phyloP scores from a whole-genome alignment of 2,888 invertebrate genomes.

The Torymus aiolomorphi region DNA sequence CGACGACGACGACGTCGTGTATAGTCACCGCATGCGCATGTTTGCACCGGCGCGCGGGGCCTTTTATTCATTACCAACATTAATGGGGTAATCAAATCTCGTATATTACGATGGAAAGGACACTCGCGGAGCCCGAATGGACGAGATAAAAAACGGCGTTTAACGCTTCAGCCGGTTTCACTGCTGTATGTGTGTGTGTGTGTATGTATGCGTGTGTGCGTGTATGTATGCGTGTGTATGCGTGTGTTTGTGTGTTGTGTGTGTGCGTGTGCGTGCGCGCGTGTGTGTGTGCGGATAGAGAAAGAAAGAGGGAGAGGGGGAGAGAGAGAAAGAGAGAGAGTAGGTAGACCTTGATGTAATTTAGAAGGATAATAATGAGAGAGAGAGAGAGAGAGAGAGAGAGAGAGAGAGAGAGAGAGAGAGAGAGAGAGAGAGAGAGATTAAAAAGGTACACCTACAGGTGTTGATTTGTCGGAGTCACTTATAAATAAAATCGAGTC shows the following conservation, averaged over 20 bases:
- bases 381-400: too few species aligned
- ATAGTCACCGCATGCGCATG: background rate
- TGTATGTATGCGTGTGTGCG: too few species aligned
- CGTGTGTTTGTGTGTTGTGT: too few species aligned
- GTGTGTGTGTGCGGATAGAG: too few species aligned
- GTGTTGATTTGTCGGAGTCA: background rate
- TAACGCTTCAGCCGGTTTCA: background rate
- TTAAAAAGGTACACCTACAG: background rate
- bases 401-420: background rate
- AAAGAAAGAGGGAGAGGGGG: too few species aligned
- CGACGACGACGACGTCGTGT: background rate
- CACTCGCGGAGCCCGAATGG: background rate
- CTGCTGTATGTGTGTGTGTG: background rate
- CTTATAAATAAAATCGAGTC: too few species aligned
- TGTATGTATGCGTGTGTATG: too few species aligned
- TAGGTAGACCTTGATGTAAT: background rate
- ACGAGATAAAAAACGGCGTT: conserved; percentile 4
- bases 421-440: background rate
- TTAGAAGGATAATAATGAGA: conserved; percentile 2
- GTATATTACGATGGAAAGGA: conserved; percentile 21
- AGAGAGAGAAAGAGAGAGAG: background rate
- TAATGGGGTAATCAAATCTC: conserved; percentile 23
- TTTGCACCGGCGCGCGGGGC: background rate
- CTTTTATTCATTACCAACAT: conserved; percentile 27
- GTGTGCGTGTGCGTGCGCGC: too few species aligned